phyloP scores from a whole-genome alignment of 1,140 invertebrate species.

The Leucophenga varia region DNA sequence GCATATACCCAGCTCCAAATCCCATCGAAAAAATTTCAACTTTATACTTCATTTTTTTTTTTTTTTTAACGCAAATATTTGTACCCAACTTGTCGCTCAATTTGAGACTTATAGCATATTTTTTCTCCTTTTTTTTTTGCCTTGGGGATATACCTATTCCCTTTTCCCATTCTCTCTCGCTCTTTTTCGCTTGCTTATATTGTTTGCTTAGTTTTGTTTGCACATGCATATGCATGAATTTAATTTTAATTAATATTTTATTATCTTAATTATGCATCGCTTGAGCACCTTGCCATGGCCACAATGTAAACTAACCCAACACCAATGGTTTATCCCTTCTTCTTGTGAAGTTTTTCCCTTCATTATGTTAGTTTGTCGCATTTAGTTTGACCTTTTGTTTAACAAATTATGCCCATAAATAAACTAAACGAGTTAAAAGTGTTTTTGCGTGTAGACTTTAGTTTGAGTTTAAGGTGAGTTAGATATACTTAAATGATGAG shows the following conservation, averaged over 20 bases:
- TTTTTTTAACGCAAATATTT: slow-evolving; percentile 32
- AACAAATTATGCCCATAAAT: slow-evolving; percentile 55
- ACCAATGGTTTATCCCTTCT: too few relatives aligned
- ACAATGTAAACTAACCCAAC: too few relatives aligned
- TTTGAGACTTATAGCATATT: too few relatives aligned
- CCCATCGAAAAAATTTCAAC: too few relatives aligned
- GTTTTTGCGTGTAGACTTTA: slow-evolving; percentile 42
- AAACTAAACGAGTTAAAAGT: slow-evolving; percentile 60
- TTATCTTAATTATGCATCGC: slow-evolving; percentile 55
- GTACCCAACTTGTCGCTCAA: slow-evolving; percentile 19
- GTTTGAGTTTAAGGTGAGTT: too few relatives aligned
- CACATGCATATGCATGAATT: slow-evolving; percentile 48
- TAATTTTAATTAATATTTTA: slow-evolving; percentile 55
- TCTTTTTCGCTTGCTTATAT: too few relatives aligned
- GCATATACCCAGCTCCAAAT: too few relatives aligned
- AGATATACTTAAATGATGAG: too few relatives aligned
- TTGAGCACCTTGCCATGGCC: slow-evolving; percentile 32
- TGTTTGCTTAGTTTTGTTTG: slow-evolving; percentile 5
- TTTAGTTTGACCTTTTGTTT: slow-evolving; percentile 49
- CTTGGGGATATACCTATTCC: not conserved
- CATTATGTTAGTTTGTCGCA: slow-evolving; percentile 22
- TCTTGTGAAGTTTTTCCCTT: too few relatives aligned
- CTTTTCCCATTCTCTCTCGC: not conserved
- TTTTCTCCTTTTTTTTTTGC: slow-evolving; percentile 1
- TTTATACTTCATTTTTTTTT: too few relatives aligned